Conservation (phyloP, 2,797 vertebrate genomes). For the Ptychadena robeensis region DNA sequence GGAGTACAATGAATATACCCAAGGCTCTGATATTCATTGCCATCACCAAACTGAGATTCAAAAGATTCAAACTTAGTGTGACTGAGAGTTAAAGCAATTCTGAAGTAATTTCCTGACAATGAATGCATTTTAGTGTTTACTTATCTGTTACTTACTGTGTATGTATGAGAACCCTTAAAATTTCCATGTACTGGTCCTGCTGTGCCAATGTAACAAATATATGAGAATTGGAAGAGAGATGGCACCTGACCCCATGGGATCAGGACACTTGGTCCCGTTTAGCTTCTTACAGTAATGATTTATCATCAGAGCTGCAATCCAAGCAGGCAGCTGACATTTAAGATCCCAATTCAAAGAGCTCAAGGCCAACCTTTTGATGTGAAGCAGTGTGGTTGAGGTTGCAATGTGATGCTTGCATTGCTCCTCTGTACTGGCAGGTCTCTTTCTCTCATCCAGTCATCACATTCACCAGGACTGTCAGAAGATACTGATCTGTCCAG, state of each 20-base stretch:
- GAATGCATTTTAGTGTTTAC: background rate
- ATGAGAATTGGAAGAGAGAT: conserved; percentile 11
- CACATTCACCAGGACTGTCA: conserved; percentile 42
- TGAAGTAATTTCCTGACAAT: background rate
- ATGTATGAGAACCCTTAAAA: background rate
- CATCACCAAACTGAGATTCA: background rate
- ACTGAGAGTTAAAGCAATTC: background rate
- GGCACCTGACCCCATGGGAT: conserved; percentile 25
- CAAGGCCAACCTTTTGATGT: conserved; percentile 55
- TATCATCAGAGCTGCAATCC: conserved; percentile 44
- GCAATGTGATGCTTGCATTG: conserved; percentile 40
- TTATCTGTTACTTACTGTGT: background rate
- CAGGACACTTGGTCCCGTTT: conserved; percentile 42
- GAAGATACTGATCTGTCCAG: conserved; percentile 51
- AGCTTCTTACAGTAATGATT: conserved; percentile 54
- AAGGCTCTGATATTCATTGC: background rate
- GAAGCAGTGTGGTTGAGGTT: conserved; percentile 46
- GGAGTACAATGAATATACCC: background rate
- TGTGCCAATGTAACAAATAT: conserved; percentile 13
- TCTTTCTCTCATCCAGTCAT: conserved; percentile 44
- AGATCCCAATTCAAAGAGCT: conserved; percentile 57
- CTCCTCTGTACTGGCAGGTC: conserved; percentile 46
- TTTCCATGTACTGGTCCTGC: conserved; percentile 12
- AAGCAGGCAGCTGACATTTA: conserved; percentile 60
- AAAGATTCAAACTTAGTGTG: background rate